phyloP scores from a whole-genome alignment of 2,113 vertebrate genomes.

The Spermophilus dauricus region DNA sequence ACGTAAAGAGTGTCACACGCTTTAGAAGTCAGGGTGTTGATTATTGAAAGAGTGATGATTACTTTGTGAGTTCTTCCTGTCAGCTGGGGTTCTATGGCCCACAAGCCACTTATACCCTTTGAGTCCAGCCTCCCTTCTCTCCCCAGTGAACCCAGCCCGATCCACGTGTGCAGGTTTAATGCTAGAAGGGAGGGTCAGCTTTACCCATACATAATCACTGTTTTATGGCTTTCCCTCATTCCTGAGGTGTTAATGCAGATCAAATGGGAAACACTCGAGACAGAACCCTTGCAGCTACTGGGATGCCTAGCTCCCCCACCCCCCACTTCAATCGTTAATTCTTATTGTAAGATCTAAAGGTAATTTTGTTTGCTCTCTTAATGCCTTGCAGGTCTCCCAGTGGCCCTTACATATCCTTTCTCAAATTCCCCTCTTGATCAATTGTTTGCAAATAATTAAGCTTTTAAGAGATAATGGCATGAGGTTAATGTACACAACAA shows the following conservation, averaged over 20 bases:
- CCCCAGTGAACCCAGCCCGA: constrained; percentile 60
- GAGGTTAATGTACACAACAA: constrained; percentile 90
- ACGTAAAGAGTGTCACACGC: constrained; percentile 77
- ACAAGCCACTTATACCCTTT: not conserved
- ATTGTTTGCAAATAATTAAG: constrained; percentile 96
- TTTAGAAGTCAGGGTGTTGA: constrained; percentile 66
- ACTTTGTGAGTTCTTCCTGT: constrained; percentile 20
- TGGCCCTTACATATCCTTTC: constrained; percentile 88
- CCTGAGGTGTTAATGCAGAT: constrained; percentile 93
- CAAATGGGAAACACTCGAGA: constrained; percentile 91
- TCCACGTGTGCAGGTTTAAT: constrained; percentile 74
- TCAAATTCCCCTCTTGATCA: constrained; percentile 92
- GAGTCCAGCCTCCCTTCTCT: constrained; percentile 56
- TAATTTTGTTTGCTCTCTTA: constrained; percentile 93
- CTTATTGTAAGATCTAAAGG: constrained; percentile 90
- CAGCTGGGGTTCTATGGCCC: not conserved
- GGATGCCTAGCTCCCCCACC: constrained; percentile 70
- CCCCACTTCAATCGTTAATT: constrained; percentile 88
- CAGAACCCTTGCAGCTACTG: constrained; percentile 83
- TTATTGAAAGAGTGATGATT: not conserved
- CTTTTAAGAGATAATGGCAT: constrained; percentile 92
- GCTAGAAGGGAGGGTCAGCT: constrained; percentile 86
- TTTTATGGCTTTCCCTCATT: constrained; percentile 90
- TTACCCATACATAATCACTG: constrained; percentile 87
- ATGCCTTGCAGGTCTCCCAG: constrained; percentile 89